A percentile compares a stretch with the other conserved stretches of the same genome.
These are phyloP conservation scores for Cryptomyrus ogoouensis DNA, from an alignment of 2,113 vertebrate genomes.

Conservation along the genomic window DNA sequence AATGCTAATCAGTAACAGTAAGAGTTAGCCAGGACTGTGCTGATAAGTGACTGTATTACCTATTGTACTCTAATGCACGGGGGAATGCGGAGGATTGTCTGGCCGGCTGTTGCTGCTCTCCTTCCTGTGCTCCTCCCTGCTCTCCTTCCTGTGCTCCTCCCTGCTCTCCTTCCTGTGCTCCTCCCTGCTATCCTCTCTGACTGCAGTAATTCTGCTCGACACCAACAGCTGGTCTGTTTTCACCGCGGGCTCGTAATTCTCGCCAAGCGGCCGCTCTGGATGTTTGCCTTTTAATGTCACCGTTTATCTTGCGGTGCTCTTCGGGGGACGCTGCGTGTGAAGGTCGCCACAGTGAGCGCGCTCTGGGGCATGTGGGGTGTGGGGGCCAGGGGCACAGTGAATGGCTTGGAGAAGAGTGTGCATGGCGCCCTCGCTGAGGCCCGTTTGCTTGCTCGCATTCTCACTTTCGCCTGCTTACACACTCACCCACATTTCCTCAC, in stretches of 20 bases:
- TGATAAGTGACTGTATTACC: not conserved
- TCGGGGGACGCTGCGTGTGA: not conserved
- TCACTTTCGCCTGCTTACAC: not conserved
- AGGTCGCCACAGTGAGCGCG: not conserved
- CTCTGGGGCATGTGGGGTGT: not conserved
- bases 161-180: not conserved
- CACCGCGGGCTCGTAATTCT: not conserved
- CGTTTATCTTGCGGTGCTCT: not conserved
- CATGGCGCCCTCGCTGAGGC: not conserved
- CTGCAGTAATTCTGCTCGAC: not conserved
- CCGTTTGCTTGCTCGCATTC: not conserved
- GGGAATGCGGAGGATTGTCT: not conserved
- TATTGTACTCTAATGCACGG: not conserved
- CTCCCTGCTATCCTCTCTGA: not conserved
- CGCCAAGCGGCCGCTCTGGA: not conserved
- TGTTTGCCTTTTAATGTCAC: conserved; percentile 7
- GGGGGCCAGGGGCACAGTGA: not conserved
- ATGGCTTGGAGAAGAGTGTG: not conserved
- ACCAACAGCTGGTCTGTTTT: conserved; percentile 8
- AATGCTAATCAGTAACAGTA: not conserved
- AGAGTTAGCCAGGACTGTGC: not conserved
- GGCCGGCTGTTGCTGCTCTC: not conserved
- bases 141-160: not conserved
- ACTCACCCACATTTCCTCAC: not conserved
- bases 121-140: not conserved